phyloP scores from a whole-genome alignment of 2,113 vertebrate genomes.

The Ivindomyrus marchei region DNA sequence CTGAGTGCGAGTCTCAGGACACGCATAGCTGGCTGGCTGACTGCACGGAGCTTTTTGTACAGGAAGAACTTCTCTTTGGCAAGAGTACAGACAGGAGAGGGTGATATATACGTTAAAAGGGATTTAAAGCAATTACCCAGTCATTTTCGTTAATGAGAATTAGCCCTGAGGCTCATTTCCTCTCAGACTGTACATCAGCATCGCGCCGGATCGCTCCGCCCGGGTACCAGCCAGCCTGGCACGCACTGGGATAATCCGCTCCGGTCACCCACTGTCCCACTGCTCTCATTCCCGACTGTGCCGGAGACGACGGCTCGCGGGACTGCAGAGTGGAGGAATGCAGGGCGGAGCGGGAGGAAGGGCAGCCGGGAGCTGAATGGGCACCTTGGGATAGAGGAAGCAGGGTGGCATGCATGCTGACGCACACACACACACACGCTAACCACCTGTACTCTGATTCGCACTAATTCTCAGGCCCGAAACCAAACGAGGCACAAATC shows the following conservation, averaged over 20 bases:
- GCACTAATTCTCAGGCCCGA: neutral
- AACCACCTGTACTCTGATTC: neutral
- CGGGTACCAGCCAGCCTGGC: neutral
- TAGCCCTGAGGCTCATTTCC: constrained; percentile 4
- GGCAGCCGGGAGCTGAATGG: neutral
- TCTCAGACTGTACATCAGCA: neutral
- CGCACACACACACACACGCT: neutral
- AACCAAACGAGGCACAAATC: neutral
- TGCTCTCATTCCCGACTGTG: constrained; percentile 9
- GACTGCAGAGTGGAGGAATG: neutral
- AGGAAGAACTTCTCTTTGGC: constrained; percentile 44
- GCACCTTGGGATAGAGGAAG: neutral
- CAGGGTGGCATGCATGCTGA: neutral
- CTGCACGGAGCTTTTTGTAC: constrained; percentile 44
- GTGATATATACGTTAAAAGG: constrained; percentile 28
- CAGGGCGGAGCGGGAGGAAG: neutral
- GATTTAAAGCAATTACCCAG: constrained; percentile 40
- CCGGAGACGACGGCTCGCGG: neutral
- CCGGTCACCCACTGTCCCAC: constrained; percentile 25
- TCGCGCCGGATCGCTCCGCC: neutral
- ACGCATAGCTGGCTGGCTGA: constrained; percentile 29
- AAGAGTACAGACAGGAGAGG: constrained; percentile 34
- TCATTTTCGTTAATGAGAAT: neutral
- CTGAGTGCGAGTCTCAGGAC: too few relatives aligned
- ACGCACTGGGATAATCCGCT: neutral